Evolutionary conservation across 2,113 vertebrate species (phyloP), one percentile per base, ranked within the genome.

Genomic region (Rhagologus leucostigma): DNA sequence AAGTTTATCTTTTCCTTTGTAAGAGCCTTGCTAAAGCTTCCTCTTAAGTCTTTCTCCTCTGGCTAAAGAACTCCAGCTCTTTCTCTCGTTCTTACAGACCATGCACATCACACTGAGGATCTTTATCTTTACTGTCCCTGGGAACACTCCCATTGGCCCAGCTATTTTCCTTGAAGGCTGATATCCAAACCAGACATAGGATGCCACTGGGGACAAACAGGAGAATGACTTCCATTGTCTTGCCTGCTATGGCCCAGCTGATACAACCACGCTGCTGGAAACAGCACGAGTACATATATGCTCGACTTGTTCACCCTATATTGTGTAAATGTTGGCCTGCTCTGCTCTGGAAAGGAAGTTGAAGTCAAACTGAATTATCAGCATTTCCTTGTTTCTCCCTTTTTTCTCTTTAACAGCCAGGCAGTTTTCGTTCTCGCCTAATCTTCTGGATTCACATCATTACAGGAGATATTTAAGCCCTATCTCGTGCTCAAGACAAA

Each of bases 341-440:
- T 92, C 79, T 74, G 16, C 52, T 84, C 78, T 79, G 53, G 47
- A 64, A 85, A 95, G 67, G 90, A 92, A 90, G 52, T 63, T 84
- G 50, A 87, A 94, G 50, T 86, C 76, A 74, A 55, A 70, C 5
- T 74, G 59, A 74, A 84, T 84, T 70, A 74, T 59, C 80, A 87
- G 17, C 37, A 41, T 60, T 78, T 86, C 24, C 42, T 70, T 29
- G 2, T 70, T 81, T 89, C 15, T 63, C 21, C 8, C 3, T 8
- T 62, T 79, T 90, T 57, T 33, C 33, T 41, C n/a, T 62, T 84
- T 81, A 73, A 41, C 42, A 85, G 21, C 29, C 67, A 96, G 35
- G 20, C 13, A 73, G 13, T 85, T 93, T 39, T 76, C 44, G 27
- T 20, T 64, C 39, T 79, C 41, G 50, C 69, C 12, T 63, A 26